These are phyloP conservation scores for Lobophora halterata DNA, from an alignment of 2,888 invertebrate genomes.

Conservation along the genomic window DNA sequence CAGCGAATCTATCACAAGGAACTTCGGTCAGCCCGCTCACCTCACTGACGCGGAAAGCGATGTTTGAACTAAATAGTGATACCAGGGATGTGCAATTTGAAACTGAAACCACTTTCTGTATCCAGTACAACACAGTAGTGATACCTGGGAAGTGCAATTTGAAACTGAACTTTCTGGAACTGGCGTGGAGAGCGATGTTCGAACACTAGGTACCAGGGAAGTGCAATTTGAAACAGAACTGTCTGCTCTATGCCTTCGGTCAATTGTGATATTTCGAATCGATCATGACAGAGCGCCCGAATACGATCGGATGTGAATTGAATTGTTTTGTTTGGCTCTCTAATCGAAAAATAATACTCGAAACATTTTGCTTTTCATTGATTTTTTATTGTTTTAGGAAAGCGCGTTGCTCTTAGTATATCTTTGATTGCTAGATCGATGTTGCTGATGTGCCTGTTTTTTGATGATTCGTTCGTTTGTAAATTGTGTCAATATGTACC, in stretches of 20 bases:
- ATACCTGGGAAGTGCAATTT: conserved; percentile 27
- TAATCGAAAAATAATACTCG: conserved; percentile 64
- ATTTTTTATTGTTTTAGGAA: conserved; percentile 22
- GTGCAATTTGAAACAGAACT: conserved; percentile 30
- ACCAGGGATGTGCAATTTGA: too few species aligned
- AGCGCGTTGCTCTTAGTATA: conserved; percentile 33
- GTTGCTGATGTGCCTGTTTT: conserved; percentile 60
- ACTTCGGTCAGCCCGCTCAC: conserved; percentile 85
- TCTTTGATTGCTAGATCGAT: conserved; percentile 38
- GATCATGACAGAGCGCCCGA: conserved; percentile 48
- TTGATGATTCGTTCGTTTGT: conserved; percentile 58
- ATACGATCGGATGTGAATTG: conserved; percentile 32
- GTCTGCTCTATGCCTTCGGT: conserved; percentile 41
- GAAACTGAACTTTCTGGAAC: too few species aligned
- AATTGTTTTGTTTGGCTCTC: conserved; percentile 57
- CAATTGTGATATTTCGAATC: conserved; percentile 56
- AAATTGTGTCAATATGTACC: conserved; percentile 74
- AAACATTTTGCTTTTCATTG: conserved; percentile 33
- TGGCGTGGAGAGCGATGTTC: too few species aligned
- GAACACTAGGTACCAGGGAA: conserved; percentile 16
- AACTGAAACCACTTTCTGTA: too few species aligned
- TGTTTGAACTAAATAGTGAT: too few species aligned
- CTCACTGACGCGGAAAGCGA: conserved; percentile 86
- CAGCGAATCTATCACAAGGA: conserved; percentile 88
- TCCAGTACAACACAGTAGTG: background rate